phyloP scores from a whole-genome alignment of 2,797 vertebrate species.

The Orientallactaga sibirica region DNA sequence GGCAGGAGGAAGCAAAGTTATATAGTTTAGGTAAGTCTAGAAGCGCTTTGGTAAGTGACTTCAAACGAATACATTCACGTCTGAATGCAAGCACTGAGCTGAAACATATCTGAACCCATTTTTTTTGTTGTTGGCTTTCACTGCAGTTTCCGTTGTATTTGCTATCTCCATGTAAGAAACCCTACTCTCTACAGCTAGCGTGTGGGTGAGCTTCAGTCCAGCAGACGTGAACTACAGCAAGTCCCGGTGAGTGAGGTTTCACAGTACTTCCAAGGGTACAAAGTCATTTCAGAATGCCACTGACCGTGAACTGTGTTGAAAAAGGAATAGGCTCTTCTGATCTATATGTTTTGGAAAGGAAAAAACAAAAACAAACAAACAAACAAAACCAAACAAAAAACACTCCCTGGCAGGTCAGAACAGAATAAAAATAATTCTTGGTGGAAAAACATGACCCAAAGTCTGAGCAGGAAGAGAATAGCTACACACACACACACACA shows the following conservation, averaged over 20 bases:
- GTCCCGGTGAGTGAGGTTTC: slow-evolving; percentile 60
- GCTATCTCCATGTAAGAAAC: slow-evolving; percentile 29
- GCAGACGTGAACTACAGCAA: neutral
- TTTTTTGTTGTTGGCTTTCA: slow-evolving; percentile 19
- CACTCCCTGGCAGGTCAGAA: slow-evolving; percentile 56
- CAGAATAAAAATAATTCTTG: slow-evolving; percentile 50
- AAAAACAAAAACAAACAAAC: neutral
- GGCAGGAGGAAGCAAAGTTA: slow-evolving; percentile 53
- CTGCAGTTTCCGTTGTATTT: slow-evolving; percentile 36
- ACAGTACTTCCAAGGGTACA: slow-evolving; percentile 57
- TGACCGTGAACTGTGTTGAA: slow-evolving; percentile 32
- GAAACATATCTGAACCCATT: slow-evolving; percentile 38
- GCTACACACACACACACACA: neutral
- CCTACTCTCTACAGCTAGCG: neutral
- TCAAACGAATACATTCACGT: slow-evolving; percentile 66
- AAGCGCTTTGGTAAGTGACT: slow-evolving; percentile 79
- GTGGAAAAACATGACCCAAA: slow-evolving; percentile 54
- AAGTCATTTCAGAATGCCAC: slow-evolving; percentile 48
- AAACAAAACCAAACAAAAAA: neutral
- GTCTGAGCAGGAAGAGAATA: neutral
- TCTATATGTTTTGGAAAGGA: neutral
- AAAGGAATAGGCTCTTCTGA: slow-evolving; percentile 26
- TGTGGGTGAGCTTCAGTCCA: slow-evolving; percentile 56
- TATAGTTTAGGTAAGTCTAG: slow-evolving; percentile 44
- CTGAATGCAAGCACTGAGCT: slow-evolving; percentile 64